These are phyloP conservation scores for Clupea harengus DNA, from an alignment of 2,113 vertebrate genomes.

Conservation along the genomic window DNA sequence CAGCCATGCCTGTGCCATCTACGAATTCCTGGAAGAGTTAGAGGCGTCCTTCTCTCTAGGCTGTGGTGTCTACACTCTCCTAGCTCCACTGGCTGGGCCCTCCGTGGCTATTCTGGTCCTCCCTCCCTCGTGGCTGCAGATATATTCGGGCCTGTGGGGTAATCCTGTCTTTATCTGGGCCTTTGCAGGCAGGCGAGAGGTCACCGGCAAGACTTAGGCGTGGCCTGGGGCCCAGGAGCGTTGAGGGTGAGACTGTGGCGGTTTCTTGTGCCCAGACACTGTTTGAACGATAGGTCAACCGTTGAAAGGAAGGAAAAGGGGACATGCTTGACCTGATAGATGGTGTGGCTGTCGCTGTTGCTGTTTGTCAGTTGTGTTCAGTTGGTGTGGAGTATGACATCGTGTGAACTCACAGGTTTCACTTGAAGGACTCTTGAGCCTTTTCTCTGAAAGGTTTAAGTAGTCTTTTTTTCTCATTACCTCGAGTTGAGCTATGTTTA, in stretches of 20 bases:
- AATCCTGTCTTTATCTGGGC: constrained; percentile 9
- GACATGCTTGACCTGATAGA: neutral
- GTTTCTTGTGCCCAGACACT: neutral
- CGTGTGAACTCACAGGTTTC: too few species aligned
- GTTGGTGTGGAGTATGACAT: neutral
- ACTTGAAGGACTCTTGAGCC: too few species aligned
- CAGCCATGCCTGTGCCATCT: neutral
- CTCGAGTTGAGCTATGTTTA: too few species aligned
- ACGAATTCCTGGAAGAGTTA: neutral
- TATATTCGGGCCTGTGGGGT: neutral
- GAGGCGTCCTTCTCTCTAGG: neutral
- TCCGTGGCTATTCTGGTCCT: neutral
- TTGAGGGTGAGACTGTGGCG: too few species aligned
- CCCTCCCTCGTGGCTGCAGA: neutral
- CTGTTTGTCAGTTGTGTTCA: neutral
- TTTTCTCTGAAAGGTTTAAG: too few species aligned
- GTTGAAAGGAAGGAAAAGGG: neutral
- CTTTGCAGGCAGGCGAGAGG: neutral
- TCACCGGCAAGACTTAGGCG: neutral
- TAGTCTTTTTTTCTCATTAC: too few species aligned
- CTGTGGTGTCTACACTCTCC: neutral
- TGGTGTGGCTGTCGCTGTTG: neutral
- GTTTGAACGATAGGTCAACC: neutral
- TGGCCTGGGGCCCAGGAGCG: neutral
- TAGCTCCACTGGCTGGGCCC: neutral